Base-by-base conservation (phyloP, 2,888 invertebrate species). In the Drosophila greeni region DNA sequence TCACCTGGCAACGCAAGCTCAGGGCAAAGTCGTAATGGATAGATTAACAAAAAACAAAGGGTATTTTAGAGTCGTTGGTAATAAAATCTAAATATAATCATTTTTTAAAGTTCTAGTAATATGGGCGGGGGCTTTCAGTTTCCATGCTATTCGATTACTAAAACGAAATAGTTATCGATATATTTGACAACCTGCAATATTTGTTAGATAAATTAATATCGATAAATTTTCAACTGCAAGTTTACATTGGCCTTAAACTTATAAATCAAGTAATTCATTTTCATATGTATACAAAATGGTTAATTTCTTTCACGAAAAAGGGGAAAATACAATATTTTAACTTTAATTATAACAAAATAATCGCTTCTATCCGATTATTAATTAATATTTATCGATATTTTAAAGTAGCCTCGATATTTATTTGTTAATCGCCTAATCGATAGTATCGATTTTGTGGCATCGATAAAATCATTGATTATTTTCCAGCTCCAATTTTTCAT, bases 401-500 rank as follows among this genome's bases (percentile, higher is more conserved):
- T 31, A 5, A 1, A 9, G 5, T 29, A 20, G 1, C 18, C 5
- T 31, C 29, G 29, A 47, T 31, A 47, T 47, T 20, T 31, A 29
- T 47, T 45, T 47, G 29, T 47, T 47, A 29, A 47, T 47, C 45
- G 45, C 5, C 9, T 31, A 9, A 47, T 20, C 45, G 45, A 47
- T 47, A 45, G 29, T 47, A 47, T 47, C 18, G 45, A 45, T 1
- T 18, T 2, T 26, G 26, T 16, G 12, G 18, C 18, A 45, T 45
- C 45, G 18, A 31, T 31, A 31, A 31, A 20, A 29, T 31, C 18
- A 45, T 45, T 45, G 45, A 47, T 47, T 47, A 47, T 20, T 47
- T 47, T 47, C 45, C 29, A 29, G 45, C 45, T 14, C 45, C 45
- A 47, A 20, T 47, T 31, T 47, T 47, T 47, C 45, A 47, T 47